These are phyloP conservation scores for Coccyzus lansbergi DNA, from an alignment of 2,797 vertebrate species.

Conservation along the genomic window DNA sequence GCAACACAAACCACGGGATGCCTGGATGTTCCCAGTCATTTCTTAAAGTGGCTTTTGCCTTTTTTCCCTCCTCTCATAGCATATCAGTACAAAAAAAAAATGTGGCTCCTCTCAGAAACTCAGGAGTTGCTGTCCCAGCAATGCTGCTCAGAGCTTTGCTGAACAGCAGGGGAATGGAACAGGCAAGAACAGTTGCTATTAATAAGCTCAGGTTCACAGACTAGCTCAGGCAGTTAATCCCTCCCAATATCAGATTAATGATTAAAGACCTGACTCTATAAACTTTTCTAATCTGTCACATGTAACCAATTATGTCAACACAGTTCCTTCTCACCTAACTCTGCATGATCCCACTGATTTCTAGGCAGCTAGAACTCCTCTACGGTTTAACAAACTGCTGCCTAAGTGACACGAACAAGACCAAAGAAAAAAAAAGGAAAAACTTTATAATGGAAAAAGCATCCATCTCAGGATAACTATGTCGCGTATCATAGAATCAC, in stretches of 20 bases:
- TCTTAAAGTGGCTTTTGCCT: neutral
- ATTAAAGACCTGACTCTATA: constrained; percentile 33
- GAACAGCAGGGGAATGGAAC: neutral
- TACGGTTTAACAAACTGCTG: neutral
- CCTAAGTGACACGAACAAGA: neutral
- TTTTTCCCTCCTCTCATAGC: neutral
- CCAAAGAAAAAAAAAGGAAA: neutral
- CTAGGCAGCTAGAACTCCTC: neutral
- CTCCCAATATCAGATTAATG: constrained; percentile 53
- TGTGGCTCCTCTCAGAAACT: neutral
- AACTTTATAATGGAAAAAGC: neutral
- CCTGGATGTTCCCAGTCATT: neutral
- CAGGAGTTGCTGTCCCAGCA: neutral
- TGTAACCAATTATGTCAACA: constrained; percentile 32
- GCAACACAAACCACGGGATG: neutral
- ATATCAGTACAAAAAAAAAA: neutral
- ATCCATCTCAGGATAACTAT: neutral
- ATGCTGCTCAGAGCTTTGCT: neutral
- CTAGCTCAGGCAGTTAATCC: constrained; percentile 48
- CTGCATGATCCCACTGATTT: neutral
- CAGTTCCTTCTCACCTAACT: neutral
- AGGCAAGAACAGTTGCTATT: neutral
- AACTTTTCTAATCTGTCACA: constrained; percentile 10
- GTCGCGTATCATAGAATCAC: neutral
- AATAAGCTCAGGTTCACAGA: constrained; percentile 9